phyloP scores from a whole-genome alignment of 2,113 vertebrate genomes.

The Meriones unguiculatus region DNA sequence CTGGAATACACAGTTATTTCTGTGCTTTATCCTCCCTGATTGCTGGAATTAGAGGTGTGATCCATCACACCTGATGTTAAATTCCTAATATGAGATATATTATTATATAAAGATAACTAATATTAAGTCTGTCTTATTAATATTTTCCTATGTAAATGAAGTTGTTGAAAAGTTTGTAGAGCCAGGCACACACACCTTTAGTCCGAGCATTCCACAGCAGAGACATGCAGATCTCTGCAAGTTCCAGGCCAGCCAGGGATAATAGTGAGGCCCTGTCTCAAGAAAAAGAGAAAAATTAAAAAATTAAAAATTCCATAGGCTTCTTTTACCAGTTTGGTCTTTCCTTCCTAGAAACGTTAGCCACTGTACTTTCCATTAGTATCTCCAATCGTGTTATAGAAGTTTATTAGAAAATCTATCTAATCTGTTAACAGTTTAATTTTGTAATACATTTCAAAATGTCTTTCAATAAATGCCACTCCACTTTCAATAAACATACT shows the following conservation, averaged over 20 bases:
- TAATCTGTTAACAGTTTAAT: background rate
- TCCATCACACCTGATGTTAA: background rate
- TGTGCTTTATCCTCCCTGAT: background rate
- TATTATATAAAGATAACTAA: background rate
- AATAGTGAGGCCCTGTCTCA: too few relatives aligned
- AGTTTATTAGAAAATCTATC: background rate
- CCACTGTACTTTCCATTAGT: background rate
- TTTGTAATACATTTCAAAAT: background rate
- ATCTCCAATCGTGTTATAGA: too few relatives aligned
- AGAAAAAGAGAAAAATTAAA: too few relatives aligned
- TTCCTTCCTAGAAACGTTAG: background rate
- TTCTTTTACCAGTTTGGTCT: background rate
- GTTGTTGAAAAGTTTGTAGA: background rate
- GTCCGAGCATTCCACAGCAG: too few relatives aligned
- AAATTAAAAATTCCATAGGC: background rate
- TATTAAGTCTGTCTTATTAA: background rate
- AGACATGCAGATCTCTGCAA: too few relatives aligned
- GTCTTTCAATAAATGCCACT: background rate
- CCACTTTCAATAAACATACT: background rate
- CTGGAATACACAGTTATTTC: background rate
- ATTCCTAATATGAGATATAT: background rate
- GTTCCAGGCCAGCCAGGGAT: too few relatives aligned
- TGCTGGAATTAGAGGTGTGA: background rate
- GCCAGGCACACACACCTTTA: too few relatives aligned
- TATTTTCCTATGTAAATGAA: background rate